Conservation (phyloP, 2,113 vertebrate species). For the Diglossa brunneiventris region DNA sequence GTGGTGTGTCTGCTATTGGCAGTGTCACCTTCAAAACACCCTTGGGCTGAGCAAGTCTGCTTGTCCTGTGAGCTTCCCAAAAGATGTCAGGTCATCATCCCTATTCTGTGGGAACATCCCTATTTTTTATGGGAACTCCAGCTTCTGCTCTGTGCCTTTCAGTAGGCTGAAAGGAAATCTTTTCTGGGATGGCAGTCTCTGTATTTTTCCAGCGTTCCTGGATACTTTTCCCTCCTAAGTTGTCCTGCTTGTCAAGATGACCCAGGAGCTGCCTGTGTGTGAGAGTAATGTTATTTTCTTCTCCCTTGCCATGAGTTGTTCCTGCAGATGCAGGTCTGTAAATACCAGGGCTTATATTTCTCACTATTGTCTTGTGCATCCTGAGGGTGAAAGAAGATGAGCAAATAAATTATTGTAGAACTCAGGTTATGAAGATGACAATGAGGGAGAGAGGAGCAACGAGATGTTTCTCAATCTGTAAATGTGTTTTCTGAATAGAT, state of each 20-base stretch:
- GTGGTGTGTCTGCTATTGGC: accelerated
- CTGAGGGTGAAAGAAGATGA: not conserved
- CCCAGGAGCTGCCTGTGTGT: no score
- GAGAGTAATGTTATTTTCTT: not conserved
- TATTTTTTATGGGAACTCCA: not conserved
- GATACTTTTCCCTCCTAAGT: no score
- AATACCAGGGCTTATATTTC: accelerated
- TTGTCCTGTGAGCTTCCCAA: not conserved
- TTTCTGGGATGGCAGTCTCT: not conserved
- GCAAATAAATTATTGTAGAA: not conserved
- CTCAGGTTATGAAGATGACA: not conserved
- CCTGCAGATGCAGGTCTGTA: not conserved
- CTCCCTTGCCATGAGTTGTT: not conserved
- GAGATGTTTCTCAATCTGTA: not conserved
- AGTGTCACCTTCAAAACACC: accelerated
- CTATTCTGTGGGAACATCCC: accelerated
- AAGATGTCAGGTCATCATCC: not conserved
- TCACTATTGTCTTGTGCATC: not conserved
- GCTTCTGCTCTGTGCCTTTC: not conserved
- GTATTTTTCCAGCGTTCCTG: not conserved
- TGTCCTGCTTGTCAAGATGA: accelerated
- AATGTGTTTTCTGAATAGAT: not conserved
- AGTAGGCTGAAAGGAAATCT: not conserved
- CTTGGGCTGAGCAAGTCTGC: not conserved
- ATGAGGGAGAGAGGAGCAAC: not conserved